Evolutionary conservation across 2,797 vertebrate genomes (phyloP).

Genomic region (Acanthurus lineatus): DNA sequence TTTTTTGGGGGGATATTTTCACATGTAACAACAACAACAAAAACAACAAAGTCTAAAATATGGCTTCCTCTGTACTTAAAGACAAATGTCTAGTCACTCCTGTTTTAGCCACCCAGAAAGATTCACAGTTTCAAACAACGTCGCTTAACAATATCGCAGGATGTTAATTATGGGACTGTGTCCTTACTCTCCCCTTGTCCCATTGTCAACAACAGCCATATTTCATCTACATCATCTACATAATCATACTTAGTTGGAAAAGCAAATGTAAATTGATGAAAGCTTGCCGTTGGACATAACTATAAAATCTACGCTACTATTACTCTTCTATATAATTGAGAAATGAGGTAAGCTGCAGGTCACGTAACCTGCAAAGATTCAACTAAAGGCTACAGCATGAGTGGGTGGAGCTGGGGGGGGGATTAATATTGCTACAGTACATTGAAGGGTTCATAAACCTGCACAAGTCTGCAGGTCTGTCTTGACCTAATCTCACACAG

Average conservation of each 20-base stretch:
- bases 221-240: slow-evolving; percentile 27
- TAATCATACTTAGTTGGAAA: slow-evolving; percentile 8
- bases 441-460: background rate
- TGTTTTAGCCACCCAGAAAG: background rate
- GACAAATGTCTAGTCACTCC: slow-evolving; percentile 33
- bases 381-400: background rate
- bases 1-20: background rate
- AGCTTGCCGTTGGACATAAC: background rate
- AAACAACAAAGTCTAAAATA: background rate
- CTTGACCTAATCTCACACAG: slow-evolving; percentile 12
- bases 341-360: slow-evolving; percentile 5
- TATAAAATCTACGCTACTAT: background rate
- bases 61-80: background rate
- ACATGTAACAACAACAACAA: background rate
- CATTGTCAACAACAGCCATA: background rate
- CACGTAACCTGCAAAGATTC: background rate
- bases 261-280: slow-evolving; percentile 18
- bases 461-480: background rate
- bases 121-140: slow-evolving; percentile 18
- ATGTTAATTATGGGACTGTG: slow-evolving; percentile 47
- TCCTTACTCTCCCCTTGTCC: slow-evolving; percentile 49
- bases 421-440: background rate
- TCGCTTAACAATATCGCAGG: slow-evolving; percentile 7
- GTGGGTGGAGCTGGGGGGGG: no score
- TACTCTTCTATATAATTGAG: background rate